These are phyloP conservation scores for Parambassis ranga DNA, from an alignment of 2,797 vertebrate genomes.

Conservation along the genomic window DNA sequence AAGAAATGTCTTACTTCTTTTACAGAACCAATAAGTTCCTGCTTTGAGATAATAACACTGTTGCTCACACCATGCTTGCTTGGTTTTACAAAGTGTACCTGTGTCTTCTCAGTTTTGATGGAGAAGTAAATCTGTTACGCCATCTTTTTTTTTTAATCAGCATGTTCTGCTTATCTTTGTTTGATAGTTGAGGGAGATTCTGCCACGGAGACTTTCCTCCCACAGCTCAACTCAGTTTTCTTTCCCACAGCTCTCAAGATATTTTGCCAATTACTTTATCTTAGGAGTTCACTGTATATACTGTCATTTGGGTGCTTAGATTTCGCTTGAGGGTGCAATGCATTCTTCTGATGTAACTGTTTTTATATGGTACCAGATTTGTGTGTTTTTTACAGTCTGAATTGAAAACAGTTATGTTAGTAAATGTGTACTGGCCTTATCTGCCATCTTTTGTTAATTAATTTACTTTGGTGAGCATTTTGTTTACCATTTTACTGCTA, in stretches of 20 bases:
- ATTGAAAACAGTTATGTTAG: background rate
- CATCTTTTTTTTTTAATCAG: conserved; percentile 1
- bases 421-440: background rate
- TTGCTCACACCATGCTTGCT: background rate
- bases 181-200: conserved; percentile 13
- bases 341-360: background rate
- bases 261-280: conserved; percentile 10
- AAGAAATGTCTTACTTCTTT: too few species aligned
- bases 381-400: background rate
- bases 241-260: conserved; percentile 28
- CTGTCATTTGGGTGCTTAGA: background rate
- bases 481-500: background rate
- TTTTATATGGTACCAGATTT: background rate
- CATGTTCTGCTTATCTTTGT: conserved; percentile 8
- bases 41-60: background rate
- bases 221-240: conserved; percentile 15
- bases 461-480: background rate
- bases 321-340: background rate
- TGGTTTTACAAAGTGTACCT: background rate
- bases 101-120: background rate
- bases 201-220: conserved; percentile 28
- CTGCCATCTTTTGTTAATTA: fast-evolving
- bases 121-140: background rate
- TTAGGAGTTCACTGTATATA: conserved; percentile 10
- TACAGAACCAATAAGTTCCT: too few species aligned